Base-by-base conservation (phyloP, 92 coral and sea anemone species). In the Virgularia gustaviana region DNA sequence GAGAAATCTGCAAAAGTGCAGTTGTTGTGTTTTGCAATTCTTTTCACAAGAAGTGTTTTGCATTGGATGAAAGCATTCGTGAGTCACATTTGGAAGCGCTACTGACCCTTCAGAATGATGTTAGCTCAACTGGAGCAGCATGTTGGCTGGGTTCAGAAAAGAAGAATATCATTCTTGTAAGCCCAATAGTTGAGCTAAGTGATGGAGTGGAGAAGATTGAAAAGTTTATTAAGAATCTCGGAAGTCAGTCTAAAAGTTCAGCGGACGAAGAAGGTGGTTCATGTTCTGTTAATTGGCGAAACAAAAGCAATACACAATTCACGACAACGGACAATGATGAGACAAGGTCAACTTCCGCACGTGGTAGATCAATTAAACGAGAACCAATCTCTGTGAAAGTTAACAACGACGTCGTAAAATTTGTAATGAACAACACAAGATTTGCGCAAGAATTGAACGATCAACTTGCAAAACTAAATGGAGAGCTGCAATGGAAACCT, bases 331-430 rank as follows among this genome's bases (percentile, higher is more conserved):
- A 43, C 13, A 32, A 32, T 15, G 39, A 58, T 12, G 65, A 30
- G 6, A 28, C 65, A 6, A 7, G 7, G 4, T 11, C 43, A 13
- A 0, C 65, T 16, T 8, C 65, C 1, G 6, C 37, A 32, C 38
- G 37, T 2, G 18, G 65, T 2, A 58, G 37, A 24, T 34, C 60
- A 53, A 22, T 53, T 6, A 58, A 58, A 32, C 65, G 13, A 32
- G 65, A 58, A 29, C 65, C 65, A 30, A 16, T 58, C 65, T 58
- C 65, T 58, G 65, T 58, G 37, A 58, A 58, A 58, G 36, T 58
- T 6, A 58, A 58, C 65, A 58, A 58, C 65, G 65, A 58, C 38
- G 37, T 58, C 22, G 65, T 58, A 29, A 58, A 58, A 32, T 58
- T 58, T 1, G 65, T 33, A 29, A 58, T 58, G 65, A 58, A 58